These are phyloP conservation scores for Cynocephalus volans DNA, from an alignment of 2,113 vertebrate species.

Conservation along the genomic window DNA sequence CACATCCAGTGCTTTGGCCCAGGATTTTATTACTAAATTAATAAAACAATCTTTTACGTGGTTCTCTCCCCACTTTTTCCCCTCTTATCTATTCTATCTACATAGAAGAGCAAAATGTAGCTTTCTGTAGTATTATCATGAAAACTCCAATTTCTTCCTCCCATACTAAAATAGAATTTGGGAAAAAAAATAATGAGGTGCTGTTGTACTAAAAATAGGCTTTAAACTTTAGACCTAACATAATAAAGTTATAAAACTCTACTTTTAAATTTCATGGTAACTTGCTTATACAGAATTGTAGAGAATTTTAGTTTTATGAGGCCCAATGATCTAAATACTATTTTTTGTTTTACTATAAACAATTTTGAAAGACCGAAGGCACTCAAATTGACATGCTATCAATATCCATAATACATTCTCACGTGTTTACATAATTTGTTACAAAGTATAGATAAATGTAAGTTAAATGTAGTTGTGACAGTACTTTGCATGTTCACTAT, in stretches of 20 bases:
- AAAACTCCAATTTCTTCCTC: neutral
- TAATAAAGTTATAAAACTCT: neutral
- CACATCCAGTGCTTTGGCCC: neutral
- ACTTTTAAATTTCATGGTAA: neutral
- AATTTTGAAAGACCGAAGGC: neutral
- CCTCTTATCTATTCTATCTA: neutral
- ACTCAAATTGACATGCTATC: neutral
- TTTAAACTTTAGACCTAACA: neutral
- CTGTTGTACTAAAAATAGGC: neutral
- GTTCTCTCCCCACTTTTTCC: neutral
- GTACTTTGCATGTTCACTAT: neutral
- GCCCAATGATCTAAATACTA: neutral
- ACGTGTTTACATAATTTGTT: neutral
- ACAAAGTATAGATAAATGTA: neutral
- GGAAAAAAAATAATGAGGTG: neutral
- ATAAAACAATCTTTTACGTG: neutral
- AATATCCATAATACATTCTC: neutral
- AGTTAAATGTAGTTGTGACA: neutral
- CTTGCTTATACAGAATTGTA: neutral
- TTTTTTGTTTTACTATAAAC: constrained; percentile 22
- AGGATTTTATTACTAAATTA: neutral
- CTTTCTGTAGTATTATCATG: neutral
- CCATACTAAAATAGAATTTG: neutral
- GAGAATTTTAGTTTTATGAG: neutral
- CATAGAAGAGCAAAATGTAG: neutral